Percentiles rank a stretch among this genome's conserved stretches.
Conservation (phyloP, 2,797 vertebrate species). For the Heterohyrax brucei region DNA sequence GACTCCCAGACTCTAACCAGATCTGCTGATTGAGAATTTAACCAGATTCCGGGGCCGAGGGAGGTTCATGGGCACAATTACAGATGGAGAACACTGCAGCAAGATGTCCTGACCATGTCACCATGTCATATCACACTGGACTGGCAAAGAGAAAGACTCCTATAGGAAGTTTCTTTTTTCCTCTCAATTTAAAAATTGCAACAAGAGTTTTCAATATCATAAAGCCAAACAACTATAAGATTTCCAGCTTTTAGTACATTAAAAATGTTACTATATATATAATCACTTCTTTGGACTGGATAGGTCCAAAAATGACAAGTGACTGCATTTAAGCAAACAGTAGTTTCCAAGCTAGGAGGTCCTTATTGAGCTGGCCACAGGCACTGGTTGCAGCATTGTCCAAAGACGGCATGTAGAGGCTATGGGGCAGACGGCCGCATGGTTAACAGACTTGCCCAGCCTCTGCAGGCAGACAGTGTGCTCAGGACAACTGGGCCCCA, state of each 20-base stretch:
- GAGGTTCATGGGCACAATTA: background rate
- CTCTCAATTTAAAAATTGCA: slow-evolving; percentile 26
- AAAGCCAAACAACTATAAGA: background rate
- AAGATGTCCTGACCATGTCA: background rate
- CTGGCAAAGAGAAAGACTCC: background rate
- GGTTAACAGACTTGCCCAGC: background rate
- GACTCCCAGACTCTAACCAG: background rate
- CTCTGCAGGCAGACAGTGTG: background rate
- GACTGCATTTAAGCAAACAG: background rate
- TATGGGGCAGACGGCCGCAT: background rate
- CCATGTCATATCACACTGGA: background rate
- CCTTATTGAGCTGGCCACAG: background rate
- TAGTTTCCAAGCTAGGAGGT: background rate
- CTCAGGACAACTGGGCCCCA: background rate
- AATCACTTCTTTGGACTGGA: background rate
- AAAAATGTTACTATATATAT: background rate
- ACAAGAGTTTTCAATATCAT: background rate
- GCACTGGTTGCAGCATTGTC: background rate
- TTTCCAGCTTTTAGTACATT: background rate
- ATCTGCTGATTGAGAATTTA: background rate
- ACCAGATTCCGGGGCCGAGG: background rate
- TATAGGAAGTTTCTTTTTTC: background rate
- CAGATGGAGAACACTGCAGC: background rate
- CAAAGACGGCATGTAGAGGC: background rate
- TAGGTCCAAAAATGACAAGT: background rate